Evolutionary conservation across 2,888 invertebrate species (phyloP).

Genomic region (Abrostola tripartita): DNA sequence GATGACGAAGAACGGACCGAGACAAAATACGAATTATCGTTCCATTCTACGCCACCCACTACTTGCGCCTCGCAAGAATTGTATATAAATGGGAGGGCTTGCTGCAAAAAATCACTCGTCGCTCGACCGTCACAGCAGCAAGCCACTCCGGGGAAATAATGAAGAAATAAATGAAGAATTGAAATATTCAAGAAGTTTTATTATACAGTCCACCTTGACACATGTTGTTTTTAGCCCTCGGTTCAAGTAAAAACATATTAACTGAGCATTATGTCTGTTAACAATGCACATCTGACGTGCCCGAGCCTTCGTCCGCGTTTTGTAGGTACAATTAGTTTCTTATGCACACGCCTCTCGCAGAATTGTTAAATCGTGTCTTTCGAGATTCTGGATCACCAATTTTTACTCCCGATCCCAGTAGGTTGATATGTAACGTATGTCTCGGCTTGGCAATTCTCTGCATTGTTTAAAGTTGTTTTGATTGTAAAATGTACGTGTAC

Average conservation of each 20-base stretch:
- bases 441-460: conserved; percentile 15
- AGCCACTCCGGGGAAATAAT: no score
- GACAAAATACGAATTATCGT: no score
- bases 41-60: no score
- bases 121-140: no score
- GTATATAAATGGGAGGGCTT: no score
- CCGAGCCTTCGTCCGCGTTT: conserved; percentile 66
- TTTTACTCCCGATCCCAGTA: conserved; percentile 27
- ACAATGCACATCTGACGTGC: conserved; percentile 67
- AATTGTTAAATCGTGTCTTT: conserved; percentile 57
- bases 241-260: conserved; percentile 61
- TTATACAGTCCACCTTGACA: no score
- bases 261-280: conserved; percentile 67
- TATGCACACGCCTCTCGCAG: conserved; percentile 41
- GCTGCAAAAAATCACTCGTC: no score
- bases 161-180: no score
- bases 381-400: conserved; percentile 46
- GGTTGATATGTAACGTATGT: conserved; percentile 16
- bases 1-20: no score
- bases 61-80: no score
- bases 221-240: conserved; percentile 20
- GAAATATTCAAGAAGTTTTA: no score
- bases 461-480: conserved; percentile 28
- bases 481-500: conserved; percentile 49
- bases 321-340: conserved; percentile 72